phyloP scores from a whole-genome alignment of 1,140 invertebrate species.

The Plodia interpunctella region DNA sequence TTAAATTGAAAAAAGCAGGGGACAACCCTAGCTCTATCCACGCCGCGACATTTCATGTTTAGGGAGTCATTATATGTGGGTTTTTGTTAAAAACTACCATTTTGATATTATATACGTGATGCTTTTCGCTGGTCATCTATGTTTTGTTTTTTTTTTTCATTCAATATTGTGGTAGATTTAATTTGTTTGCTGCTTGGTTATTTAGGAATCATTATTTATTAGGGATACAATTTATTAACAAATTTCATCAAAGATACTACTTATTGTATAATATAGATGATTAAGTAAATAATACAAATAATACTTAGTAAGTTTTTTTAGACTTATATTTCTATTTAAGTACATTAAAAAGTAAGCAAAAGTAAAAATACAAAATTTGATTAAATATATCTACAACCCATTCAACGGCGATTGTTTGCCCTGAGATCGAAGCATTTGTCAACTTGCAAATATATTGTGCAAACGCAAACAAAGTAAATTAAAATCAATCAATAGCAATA shows the following conservation, averaged over 20 bases:
- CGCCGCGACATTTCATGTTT: constrained; percentile 67
- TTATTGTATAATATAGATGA: too few relatives aligned
- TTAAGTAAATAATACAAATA: too few relatives aligned
- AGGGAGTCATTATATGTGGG: constrained; percentile 52
- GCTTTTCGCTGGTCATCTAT: background rate
- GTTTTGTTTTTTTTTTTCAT: background rate
- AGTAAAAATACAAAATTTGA: background rate
- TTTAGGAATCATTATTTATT: too few relatives aligned
- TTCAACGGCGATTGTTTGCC: constrained; percentile 1
- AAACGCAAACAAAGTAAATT: constrained; percentile 33
- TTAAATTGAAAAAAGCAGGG: constrained; percentile 75
- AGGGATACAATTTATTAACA: too few relatives aligned
- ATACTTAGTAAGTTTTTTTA: too few relatives aligned
- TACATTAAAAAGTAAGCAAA: constrained; percentile 5
- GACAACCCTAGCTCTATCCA: constrained; percentile 58
- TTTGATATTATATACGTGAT: background rate
- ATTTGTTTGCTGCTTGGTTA: too few relatives aligned
- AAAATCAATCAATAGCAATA: constrained; percentile 41
- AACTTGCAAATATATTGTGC: constrained; percentile 19
- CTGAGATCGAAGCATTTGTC: background rate
- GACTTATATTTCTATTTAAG: background rate
- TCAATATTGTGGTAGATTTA: too few relatives aligned
- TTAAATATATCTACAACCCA: constrained; percentile 10
- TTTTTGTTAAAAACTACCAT: constrained; percentile 28
- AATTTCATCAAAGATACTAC: too few relatives aligned